Evolutionary conservation across 1,140 invertebrate genomes (phyloP), one percentile per base, ranked within the genome.

Genomic region (Bombus superbus): DNA sequence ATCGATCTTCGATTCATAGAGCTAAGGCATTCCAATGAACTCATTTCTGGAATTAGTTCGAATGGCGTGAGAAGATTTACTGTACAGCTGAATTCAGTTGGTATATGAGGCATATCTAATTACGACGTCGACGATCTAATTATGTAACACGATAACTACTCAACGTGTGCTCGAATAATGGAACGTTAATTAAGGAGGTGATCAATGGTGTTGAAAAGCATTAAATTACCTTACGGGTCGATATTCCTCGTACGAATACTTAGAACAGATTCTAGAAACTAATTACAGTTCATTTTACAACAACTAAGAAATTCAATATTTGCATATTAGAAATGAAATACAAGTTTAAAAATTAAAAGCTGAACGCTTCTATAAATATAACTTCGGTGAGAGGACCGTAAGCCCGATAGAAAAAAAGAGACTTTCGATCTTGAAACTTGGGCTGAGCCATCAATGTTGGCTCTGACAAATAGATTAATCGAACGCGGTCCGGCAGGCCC

Each of bases 121-220:
- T 88, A 85, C 44, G n/a, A 35, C 25, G 80, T n/a, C 38, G 38
- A 38, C 38, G 28, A 73, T 28, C 47, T 73, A 81, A 81, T 81
- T 81, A 81, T 80, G 62, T 73, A 73, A 42, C 81, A n/a, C 57
- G 86, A 88, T 80, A 88, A 85, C 64, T 85, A 18, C 38, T 66
- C n/a, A 18, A n/a, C 64, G 38, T 40, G 77, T 28, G 73, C 64
- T 59, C 57, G 64, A 81, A 88, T 88, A 88, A 88, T 80, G 76
- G 44, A 85, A 78, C 75, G 35, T 59, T 84, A 88, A 88, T 88
- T 79, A 88, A 64, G 71, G 22, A 64, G 40, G 53, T 75, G 72
- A 82, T 75, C 71, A 64, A 53, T 35, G n/a, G 53, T n/a, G 68
- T 57, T 32, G 38, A 57, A 42, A 44, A 44, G 69, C 57, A 25